A percentile compares a stretch with the other conserved stretches of the same genome.
Evolutionary conservation across 2,113 vertebrate species (phyloP).

Genomic region (Meles meles): DNA sequence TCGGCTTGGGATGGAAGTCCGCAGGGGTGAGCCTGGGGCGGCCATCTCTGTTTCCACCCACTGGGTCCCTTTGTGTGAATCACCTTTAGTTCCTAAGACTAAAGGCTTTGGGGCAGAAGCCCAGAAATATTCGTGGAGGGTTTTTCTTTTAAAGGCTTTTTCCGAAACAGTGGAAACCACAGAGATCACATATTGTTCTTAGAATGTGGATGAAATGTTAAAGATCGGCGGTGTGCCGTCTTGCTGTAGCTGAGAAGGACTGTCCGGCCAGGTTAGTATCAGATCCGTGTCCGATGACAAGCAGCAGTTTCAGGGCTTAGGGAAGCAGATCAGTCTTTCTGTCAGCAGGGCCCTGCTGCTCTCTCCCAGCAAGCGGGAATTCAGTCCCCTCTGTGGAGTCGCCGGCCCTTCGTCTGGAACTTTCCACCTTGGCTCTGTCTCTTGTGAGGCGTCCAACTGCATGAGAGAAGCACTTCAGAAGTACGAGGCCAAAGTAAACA

Average conservation of each 20-base stretch:
- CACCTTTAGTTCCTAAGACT: neutral
- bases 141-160: neutral
- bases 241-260: too few species aligned
- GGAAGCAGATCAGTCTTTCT: neutral
- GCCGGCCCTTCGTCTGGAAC: neutral
- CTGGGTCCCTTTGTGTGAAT: neutral
- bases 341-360: neutral
- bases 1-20: neutral
- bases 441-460: neutral
- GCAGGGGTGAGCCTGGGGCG: accelerated
- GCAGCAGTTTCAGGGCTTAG: neutral
- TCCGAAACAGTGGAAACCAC: neutral
- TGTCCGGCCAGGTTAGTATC: accelerated
- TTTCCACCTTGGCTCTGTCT: neutral
- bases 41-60: too few species aligned
- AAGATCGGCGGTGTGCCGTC: accelerated
- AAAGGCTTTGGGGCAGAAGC: neutral
- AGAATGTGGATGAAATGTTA: neutral
- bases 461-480: neutral
- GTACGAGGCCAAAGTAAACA: accelerated
- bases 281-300: accelerated
- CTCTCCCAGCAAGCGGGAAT: neutral
- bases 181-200: neutral
- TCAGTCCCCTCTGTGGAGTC: neutral
- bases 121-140: neutral